Conservation (phyloP, 2,113 vertebrate genomes). For the Cariama cristata region DNA sequence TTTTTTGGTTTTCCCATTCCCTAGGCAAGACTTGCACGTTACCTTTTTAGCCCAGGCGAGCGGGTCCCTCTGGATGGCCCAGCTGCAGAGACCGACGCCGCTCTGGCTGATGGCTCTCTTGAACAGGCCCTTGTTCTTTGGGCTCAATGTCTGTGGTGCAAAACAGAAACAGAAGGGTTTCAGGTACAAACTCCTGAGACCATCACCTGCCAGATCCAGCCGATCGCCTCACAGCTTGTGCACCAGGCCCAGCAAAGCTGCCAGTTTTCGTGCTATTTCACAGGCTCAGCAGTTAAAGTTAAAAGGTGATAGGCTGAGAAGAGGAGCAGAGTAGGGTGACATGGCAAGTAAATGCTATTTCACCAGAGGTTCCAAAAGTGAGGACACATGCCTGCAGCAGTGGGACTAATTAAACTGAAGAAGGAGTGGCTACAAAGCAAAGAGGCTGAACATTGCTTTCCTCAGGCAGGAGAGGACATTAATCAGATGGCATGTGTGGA, state of each 20-base stretch:
- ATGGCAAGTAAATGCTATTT: neutral
- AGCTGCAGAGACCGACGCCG: slow-evolving; percentile 83
- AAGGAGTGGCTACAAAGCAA: neutral
- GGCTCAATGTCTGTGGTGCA: slow-evolving; percentile 80
- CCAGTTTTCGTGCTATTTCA: neutral
- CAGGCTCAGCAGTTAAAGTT: neutral
- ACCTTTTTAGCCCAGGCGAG: slow-evolving; percentile 83
- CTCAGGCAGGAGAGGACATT: neutral
- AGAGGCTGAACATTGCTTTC: neutral
- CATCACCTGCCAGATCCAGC: neutral
- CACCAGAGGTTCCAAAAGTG: neutral
- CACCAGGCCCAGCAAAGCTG: neutral
- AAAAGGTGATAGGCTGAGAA: neutral
- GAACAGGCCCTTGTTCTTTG: slow-evolving; percentile 89
- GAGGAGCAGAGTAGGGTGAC: neutral
- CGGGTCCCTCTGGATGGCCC: slow-evolving; percentile 86
- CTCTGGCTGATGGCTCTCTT: slow-evolving; percentile 94
- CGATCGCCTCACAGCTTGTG: rapidly evolving
- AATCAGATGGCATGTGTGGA: neutral
- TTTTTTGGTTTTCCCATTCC: rapidly evolving
- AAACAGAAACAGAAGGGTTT: neutral
- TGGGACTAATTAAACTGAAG: neutral
- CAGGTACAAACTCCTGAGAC: neutral
- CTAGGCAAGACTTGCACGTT: neutral
- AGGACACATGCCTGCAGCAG: neutral